A percentile compares a stretch with the other conserved stretches of the same genome.
These are phyloP conservation scores for Engraulis encrasicolus DNA, from an alignment of 2,113 vertebrate genomes.

Conservation along the genomic window DNA sequence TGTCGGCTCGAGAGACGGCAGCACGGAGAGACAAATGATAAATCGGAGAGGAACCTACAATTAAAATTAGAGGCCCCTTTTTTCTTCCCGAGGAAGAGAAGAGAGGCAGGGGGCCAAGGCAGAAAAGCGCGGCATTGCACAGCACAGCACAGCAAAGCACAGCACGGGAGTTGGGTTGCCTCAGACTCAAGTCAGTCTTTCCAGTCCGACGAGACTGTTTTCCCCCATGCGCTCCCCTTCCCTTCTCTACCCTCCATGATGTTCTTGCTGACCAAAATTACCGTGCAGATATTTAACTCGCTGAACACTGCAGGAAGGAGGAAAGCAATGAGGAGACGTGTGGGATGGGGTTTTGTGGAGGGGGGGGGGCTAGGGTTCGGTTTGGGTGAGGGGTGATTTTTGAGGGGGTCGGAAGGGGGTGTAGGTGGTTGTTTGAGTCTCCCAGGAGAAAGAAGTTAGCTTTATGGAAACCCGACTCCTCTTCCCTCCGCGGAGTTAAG, in stretches of 20 bases:
- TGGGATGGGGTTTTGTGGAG: too few species aligned
- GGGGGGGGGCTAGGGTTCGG: too few species aligned
- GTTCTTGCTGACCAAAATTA: constrained; percentile 61
- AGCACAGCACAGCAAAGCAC: too few species aligned
- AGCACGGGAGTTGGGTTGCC: constrained; percentile 49
- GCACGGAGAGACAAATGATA: constrained; percentile 59
- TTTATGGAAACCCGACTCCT: constrained; percentile 47
- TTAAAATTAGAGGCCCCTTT: constrained; percentile 63
- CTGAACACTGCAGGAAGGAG: constrained; percentile 37
- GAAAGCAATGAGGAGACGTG: background rate
- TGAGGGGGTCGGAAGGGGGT: too few species aligned
- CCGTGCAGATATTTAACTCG: constrained; percentile 55
- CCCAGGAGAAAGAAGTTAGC: constrained; percentile 45
- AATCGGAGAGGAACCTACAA: constrained; percentile 65
- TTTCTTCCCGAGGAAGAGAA: constrained; percentile 51
- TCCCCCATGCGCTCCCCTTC: too few species aligned
- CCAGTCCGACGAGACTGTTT: constrained; percentile 40
- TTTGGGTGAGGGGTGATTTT: too few species aligned
- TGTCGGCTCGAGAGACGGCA: constrained; percentile 56
- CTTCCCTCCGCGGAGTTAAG: constrained; percentile 14
- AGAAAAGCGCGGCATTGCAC: too few species aligned
- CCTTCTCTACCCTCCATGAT: constrained; percentile 44
- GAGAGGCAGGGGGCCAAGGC: constrained; percentile 59
- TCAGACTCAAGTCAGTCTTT: constrained; percentile 65
- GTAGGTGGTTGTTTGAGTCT: background rate